These are phyloP conservation scores for Drosophila biarmipes DNA, from an alignment of 1,140 invertebrate genomes.

Conservation along the genomic window DNA sequence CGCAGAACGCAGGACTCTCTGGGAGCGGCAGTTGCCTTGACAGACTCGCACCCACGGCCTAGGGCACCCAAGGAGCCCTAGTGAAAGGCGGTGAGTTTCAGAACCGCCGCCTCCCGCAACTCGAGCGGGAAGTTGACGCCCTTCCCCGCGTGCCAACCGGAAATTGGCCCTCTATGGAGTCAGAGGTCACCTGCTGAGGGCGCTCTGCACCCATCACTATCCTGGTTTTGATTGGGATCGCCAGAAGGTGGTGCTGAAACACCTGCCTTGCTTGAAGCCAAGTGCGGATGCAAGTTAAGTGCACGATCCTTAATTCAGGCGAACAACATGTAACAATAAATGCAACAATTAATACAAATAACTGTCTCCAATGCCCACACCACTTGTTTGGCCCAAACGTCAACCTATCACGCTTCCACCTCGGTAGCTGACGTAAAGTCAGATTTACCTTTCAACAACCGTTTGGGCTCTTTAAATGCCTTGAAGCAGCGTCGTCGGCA, in stretches of 20 bases:
- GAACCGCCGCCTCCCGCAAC: background rate
- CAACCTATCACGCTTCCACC: no score
- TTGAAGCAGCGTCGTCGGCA: background rate
- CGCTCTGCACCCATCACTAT: background rate
- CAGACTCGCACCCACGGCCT: conserved; percentile 9
- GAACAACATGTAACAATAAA: no score
- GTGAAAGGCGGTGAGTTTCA: background rate
- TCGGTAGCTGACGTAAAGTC: background rate
- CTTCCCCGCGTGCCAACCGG: conserved; percentile 7
- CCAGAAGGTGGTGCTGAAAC: no score
- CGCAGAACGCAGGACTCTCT: conserved; percentile 5
- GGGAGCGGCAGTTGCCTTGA: conserved; percentile 13
- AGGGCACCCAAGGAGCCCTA: background rate
- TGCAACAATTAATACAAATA: no score
- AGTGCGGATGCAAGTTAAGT: no score
- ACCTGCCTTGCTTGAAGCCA: no score
- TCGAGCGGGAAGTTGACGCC: conserved; percentile 10
- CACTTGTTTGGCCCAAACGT: no score
- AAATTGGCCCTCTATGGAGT: conserved; percentile 29
- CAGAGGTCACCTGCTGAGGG: conserved; percentile 33
- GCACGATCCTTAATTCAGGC: no score
- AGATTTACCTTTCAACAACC: background rate
- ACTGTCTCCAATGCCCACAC: no score
- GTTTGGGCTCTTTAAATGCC: background rate
- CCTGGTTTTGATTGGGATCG: background rate